Evolutionary conservation across 1,140 invertebrate genomes (phyloP).

Genomic region (Bicyclus anynana): DNA sequence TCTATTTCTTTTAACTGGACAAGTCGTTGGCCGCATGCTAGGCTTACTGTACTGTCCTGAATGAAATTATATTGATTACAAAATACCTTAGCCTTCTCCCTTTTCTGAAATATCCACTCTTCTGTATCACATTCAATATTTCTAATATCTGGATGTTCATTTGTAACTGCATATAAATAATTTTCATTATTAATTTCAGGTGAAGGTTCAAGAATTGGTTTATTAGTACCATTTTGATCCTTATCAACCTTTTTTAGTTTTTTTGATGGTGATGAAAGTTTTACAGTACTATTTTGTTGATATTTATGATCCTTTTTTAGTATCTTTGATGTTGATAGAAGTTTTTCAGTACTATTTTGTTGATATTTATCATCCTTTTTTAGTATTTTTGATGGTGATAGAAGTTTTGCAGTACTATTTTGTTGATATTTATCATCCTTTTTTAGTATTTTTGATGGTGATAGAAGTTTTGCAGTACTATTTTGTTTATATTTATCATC

Average conservation of each 20-base stretch:
- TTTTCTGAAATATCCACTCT: slow-evolving; percentile 72
- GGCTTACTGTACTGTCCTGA: background rate
- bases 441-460: slow-evolving; percentile 51
- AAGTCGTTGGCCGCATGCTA: too few relatives aligned
- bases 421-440: slow-evolving; percentile 13
- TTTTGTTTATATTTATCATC: too few relatives aligned
- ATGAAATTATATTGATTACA: background rate
- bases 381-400: slow-evolving; percentile 46
- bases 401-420: too few relatives aligned
- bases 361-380: slow-evolving; percentile 30
- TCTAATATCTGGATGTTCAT: slow-evolving; percentile 42
- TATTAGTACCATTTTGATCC: too few relatives aligned
- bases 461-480: too few relatives aligned
- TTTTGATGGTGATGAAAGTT: slow-evolving; percentile 47
- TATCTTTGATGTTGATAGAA: slow-evolving; percentile 48
- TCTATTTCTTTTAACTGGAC: too few relatives aligned
- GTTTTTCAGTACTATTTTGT: too few relatives aligned
- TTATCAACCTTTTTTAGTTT: slow-evolving; percentile 34
- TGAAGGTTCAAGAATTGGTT: background rate
- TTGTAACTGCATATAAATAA: slow-evolving; percentile 42
- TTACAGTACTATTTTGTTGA: too few relatives aligned
- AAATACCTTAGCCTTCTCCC: slow-evolving; percentile 66
- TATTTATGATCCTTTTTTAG: slow-evolving; percentile 27
- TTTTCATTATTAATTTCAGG: slow-evolving; percentile 23
- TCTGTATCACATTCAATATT: slow-evolving; percentile 49